Evolutionary conservation across 2,888 invertebrate genomes (phyloP), one percentile per base, ranked within the genome.

Genomic region (Julus scanicus): DNA sequence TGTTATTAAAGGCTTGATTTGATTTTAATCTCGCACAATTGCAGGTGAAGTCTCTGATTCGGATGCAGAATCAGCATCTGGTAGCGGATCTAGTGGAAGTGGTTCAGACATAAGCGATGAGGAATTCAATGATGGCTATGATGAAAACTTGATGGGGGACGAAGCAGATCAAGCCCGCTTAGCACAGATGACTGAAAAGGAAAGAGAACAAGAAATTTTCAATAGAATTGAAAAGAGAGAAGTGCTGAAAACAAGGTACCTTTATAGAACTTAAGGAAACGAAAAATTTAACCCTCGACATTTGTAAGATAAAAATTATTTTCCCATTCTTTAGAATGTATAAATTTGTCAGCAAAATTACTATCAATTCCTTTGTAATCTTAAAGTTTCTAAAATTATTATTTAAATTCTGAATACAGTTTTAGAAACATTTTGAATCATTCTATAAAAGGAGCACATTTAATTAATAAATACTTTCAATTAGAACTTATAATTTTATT

Each of bases 91-190:
- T 0, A 89, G 88, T 11, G 90, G 80, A n/a, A 89, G 89, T 48
- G 89, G 89, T 39, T 89, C 90, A 20, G 90, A 89, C 17, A 85
- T 94, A 94, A 9, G 94, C 93, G 71, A 97, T 90, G 96, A 96
- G 90, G 98, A 98, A 92, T 99, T 98, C 91, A 96, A 98, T 92
- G 99, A 99, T 93, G 99, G 99, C 89, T 98, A 97, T 91, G 99
- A 98, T 92, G 98, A 99, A 90, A 97, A 99, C 92, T 94, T 99
- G 48, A 98, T 99, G 96, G 98, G 98, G 0, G 98, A 99, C 92
- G 98, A 97, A 89, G 98, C 97, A 90, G 99, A 99, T 93, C 95
- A 97, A 91, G 96, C 96, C 1, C 93, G 97, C 0, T 93, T 99
- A 84, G 97, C 97, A 15, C 95, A 96, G 89, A 95, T 99, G 94